Conservation (phyloP, 2,797 vertebrate species). For the Paramormyrops hopkinsi region DNA sequence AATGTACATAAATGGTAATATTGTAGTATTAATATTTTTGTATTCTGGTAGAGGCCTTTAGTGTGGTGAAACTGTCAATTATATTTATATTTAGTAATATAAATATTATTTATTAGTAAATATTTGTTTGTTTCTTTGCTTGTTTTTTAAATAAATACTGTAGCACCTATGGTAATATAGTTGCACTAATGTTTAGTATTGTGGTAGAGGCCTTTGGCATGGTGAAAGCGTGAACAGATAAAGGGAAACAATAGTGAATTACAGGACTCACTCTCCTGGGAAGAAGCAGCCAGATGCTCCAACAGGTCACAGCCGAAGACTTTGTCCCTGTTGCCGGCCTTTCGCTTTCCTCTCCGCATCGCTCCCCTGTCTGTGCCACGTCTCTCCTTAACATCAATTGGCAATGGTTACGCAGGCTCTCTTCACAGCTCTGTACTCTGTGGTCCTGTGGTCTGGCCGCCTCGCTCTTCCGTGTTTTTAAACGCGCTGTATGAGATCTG, state of each 20-base stretch:
- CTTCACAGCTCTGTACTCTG: not conserved
- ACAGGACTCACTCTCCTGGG: slow-evolving; percentile 72
- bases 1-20: not conserved
- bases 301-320: slow-evolving; percentile 87
- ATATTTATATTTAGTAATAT: not conserved
- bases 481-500: not conserved
- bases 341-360: slow-evolving; percentile 73
- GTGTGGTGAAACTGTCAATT: not conserved
- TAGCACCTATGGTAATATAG: not conserved
- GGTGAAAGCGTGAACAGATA: not conserved
- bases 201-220: not conserved
- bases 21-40: not conserved
- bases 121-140: not conserved
- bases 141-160: not conserved
- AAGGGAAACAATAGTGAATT: not conserved
- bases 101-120: not conserved
- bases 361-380: slow-evolving; percentile 36
- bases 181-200: not conserved
- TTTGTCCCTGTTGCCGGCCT: slow-evolving; percentile 69
- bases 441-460: not conserved
- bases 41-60: not conserved
- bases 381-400: slow-evolving; percentile 30
- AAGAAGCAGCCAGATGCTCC: slow-evolving; percentile 69
- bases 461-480: not conserved
- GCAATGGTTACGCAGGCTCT: not conserved